Percentiles rank a stretch among this genome's conserved stretches.
These are phyloP conservation scores for Paedocypris sp. DNA, from an alignment of 2,113 vertebrate species.

Conservation along the genomic window DNA sequence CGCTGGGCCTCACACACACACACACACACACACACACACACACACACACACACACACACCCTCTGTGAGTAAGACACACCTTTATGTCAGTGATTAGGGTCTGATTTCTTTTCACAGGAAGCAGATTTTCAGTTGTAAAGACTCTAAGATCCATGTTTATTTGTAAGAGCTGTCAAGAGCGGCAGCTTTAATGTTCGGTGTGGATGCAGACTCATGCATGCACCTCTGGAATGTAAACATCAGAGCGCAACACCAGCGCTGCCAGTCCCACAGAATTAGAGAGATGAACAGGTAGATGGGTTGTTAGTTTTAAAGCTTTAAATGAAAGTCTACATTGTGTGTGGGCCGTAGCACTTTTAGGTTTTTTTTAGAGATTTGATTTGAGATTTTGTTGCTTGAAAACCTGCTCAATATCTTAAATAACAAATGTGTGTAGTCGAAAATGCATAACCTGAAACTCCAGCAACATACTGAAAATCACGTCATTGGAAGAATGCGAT, in stretches of 20 bases:
- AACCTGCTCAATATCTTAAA: too few relatives aligned
- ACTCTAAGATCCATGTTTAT: not conserved
- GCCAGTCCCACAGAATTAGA: not conserved
- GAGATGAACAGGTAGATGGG: not conserved
- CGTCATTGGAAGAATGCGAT: too few relatives aligned
- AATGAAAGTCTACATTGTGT: too few relatives aligned
- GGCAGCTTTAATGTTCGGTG: slow-evolving; percentile 3
- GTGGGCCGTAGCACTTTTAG: too few relatives aligned
- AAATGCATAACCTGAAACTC: too few relatives aligned
- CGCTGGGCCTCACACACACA: not conserved
- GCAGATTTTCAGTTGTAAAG: too few relatives aligned
- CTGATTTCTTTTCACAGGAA: slow-evolving; percentile 5
- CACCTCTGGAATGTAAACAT: slow-evolving; percentile 38
- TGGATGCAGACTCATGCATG: slow-evolving; percentile 1
- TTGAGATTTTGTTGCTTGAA: too few relatives aligned
- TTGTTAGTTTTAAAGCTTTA: too few relatives aligned
- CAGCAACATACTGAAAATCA: too few relatives aligned
- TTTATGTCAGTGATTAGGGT: not conserved
- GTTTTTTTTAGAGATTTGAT: too few relatives aligned
- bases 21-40: slow-evolving; percentile 8
- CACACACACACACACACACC: not conserved
- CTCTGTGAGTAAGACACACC: too few relatives aligned
- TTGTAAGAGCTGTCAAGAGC: not conserved
- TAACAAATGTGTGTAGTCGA: too few relatives aligned
- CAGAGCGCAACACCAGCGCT: slow-evolving; percentile 4